phyloP scores from a whole-genome alignment of 2,797 vertebrate genomes.

The Steatocranus sp. region DNA sequence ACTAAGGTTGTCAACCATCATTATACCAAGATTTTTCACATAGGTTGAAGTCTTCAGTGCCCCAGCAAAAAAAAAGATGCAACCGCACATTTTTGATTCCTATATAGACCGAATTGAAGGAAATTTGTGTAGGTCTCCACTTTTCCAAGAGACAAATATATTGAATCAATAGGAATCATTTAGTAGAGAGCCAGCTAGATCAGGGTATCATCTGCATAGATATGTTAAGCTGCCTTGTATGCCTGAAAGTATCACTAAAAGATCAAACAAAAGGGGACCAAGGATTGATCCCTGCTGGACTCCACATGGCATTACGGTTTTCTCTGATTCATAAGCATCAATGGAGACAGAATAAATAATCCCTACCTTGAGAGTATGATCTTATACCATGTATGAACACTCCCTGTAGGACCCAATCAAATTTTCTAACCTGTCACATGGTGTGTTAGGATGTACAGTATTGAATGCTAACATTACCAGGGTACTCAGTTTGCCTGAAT shows the following conservation, averaged over 20 bases:
- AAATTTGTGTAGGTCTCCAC: background rate
- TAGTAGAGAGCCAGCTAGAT: fast-evolving
- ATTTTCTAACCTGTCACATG: fast-evolving
- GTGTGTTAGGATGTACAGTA: fast-evolving
- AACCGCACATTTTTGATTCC: background rate
- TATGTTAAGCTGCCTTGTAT: fast-evolving
- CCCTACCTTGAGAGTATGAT: background rate
- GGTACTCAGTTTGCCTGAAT: background rate
- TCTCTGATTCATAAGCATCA: background rate
- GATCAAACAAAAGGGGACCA: background rate
- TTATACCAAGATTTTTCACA: background rate
- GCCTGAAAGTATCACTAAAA: background rate
- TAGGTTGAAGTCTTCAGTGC: fast-evolving
- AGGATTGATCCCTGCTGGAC: background rate
- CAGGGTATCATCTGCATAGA: background rate
- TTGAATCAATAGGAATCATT: background rate
- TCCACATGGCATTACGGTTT: background rate
- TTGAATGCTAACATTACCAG: background rate
- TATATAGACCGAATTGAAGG: fast-evolving
- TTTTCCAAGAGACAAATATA: fast-evolving
- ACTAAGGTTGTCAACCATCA: background rate
- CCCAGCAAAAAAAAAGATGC: background rate
- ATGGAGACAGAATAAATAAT: background rate
- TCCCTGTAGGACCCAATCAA: background rate
- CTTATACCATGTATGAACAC: fast-evolving